Percentiles rank a stretch among this genome's conserved stretches.
Evolutionary conservation across 2,797 vertebrate genomes (phyloP).

Genomic region (Oryzias sinensis): DNA sequence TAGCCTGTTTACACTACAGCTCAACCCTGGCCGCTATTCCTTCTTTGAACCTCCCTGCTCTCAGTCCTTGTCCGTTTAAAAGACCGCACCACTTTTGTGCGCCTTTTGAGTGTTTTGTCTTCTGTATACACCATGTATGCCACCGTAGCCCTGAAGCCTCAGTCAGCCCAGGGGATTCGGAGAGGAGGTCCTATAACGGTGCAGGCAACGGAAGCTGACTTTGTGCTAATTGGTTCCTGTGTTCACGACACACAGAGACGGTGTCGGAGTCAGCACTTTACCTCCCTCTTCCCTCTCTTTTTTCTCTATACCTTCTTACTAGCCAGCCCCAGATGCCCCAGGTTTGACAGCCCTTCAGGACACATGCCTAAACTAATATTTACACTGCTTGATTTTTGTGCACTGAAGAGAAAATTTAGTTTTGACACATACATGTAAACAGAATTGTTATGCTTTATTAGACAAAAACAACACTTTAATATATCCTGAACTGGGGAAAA

Average conservation of each 20-base stretch:
- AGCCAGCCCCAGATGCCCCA: constrained; percentile 60
- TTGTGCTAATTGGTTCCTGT: constrained; percentile 74
- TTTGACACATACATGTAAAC: no score
- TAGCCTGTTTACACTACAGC: constrained; percentile 5
- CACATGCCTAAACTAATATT: constrained; percentile 64
- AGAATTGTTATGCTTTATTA: not conserved
- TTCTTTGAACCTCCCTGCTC: constrained; percentile 32
- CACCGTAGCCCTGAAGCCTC: constrained; percentile 62
- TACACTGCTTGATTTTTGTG: constrained; percentile 53
- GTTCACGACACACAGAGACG: constrained; percentile 64
- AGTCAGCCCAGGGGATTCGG: constrained; percentile 63
- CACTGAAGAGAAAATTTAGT: constrained; percentile 32
- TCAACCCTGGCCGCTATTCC: constrained; percentile 7
- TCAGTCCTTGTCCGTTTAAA: constrained; percentile 32
- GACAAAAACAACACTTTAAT: not conserved
- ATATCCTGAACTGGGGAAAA: not conserved
- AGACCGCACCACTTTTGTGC: constrained; percentile 42
- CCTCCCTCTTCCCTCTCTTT: constrained; percentile 51
- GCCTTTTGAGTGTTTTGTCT: constrained; percentile 60
- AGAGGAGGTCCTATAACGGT: constrained; percentile 69
- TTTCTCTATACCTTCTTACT: constrained; percentile 39
- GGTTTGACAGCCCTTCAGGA: constrained; percentile 67
- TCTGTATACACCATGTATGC: constrained; percentile 60
- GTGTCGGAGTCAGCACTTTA: constrained; percentile 69
- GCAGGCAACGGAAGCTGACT: constrained; percentile 70